Conservation (phyloP, 2,113 vertebrate species). For the Scalopus aquaticus region DNA sequence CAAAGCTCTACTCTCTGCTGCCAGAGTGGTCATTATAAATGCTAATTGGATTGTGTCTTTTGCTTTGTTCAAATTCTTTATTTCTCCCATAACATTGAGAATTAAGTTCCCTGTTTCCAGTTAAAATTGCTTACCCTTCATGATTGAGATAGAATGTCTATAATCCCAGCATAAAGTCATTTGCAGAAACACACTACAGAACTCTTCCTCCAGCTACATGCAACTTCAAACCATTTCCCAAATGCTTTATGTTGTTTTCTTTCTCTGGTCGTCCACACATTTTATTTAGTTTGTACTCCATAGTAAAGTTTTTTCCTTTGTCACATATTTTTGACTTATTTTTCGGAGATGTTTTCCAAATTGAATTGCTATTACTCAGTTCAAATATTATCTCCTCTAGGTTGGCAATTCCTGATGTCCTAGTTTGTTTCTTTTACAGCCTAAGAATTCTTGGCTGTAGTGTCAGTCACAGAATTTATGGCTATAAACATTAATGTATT, state of each 20-base stretch:
- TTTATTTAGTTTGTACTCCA: neutral
- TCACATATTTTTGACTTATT: neutral
- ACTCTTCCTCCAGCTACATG: neutral
- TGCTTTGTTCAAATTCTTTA: neutral
- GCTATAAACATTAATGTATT: neutral
- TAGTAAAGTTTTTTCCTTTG: neutral
- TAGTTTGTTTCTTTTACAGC: constrained; percentile 6
- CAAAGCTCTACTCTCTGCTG: neutral
- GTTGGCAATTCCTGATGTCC: neutral
- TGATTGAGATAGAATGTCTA: neutral
- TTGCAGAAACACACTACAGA: neutral
- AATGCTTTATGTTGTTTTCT: neutral
- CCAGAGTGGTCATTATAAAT: neutral
- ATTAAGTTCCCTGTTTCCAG: neutral
- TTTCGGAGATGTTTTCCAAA: neutral
- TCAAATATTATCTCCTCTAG: neutral
- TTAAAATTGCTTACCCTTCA: neutral
- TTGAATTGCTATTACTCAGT: neutral
- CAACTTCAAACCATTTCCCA: neutral
- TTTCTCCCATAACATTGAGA: neutral
- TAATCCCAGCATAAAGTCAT: no score
- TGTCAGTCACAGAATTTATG: neutral
- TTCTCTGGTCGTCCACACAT: neutral
- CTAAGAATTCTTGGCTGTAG: neutral
- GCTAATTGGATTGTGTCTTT: neutral